Conservation (phyloP, 2,797 vertebrate species). For the Lutjanus argentimaculatus region DNA sequence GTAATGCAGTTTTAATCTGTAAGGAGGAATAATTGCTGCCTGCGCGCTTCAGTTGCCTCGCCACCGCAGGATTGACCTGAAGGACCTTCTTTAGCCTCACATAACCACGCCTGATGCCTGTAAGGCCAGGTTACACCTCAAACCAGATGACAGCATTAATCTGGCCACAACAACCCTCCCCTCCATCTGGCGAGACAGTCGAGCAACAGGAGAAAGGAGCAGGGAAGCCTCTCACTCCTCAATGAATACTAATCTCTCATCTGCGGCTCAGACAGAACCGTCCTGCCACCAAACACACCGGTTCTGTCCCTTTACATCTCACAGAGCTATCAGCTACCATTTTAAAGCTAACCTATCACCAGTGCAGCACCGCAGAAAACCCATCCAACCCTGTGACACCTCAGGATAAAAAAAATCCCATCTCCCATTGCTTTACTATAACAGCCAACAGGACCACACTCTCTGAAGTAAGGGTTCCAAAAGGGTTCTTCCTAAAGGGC, state of each 20-base stretch:
- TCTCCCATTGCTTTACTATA: conserved; percentile 46
- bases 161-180: conserved; percentile 65
- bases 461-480: too few relatives aligned
- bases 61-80: conserved; percentile 66
- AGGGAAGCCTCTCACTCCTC: conserved; percentile 59
- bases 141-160: conserved; percentile 81
- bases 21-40: conserved; percentile 49
- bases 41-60: conserved; percentile 40
- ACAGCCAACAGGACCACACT: conserved; percentile 34
- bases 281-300: conserved; percentile 11
- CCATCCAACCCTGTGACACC: conserved; percentile 48
- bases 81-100: conserved; percentile 78
- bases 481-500: too few relatives aligned
- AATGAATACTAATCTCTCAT: conserved; percentile 74
- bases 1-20: conserved; percentile 63
- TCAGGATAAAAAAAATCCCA: conserved; percentile 38
- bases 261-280: conserved; percentile 36
- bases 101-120: conserved; percentile 60
- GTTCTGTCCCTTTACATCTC: conserved; percentile 25
- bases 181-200: conserved; percentile 69
- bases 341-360: conserved; percentile 64
- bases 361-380: conserved; percentile 40
- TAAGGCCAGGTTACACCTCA: conserved; percentile 77
- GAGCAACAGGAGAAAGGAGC: conserved; percentile 70
- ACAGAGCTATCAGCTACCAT: conserved; percentile 55